Percentiles rank a stretch among this genome's conserved stretches.
Evolutionary conservation across 2,113 vertebrate species (phyloP).

Genomic region (Sitta europaea): DNA sequence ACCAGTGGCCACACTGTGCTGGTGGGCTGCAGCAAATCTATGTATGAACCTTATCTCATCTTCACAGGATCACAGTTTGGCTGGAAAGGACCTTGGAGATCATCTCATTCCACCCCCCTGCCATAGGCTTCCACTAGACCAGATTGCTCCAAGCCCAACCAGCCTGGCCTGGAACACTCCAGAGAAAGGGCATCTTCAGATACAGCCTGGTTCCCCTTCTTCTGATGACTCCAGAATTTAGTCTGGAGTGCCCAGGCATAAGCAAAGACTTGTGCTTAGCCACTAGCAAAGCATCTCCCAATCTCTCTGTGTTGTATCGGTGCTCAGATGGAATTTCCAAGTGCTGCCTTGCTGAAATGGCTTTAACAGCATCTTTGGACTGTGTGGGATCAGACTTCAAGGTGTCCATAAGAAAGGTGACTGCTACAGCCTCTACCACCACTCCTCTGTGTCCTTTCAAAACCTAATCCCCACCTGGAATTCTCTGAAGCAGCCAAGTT

Average conservation of each 20-base stretch:
- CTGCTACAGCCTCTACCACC: neutral
- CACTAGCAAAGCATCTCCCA: neutral
- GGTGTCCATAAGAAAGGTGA: neutral
- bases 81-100: no score
- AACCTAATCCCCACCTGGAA: neutral
- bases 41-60: accelerated
- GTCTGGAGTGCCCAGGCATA: neutral
- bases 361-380: neutral
- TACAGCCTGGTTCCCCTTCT: neutral
- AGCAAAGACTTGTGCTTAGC: neutral
- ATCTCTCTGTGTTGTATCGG: accelerated
- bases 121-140: neutral
- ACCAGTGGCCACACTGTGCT: neutral
- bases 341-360: neutral
- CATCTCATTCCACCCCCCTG: accelerated
- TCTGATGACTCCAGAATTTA: neutral
- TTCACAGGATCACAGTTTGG: neutral
- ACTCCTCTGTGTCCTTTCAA: accelerated
- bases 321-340: neutral
- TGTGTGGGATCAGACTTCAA: neutral
- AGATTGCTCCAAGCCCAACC: neutral
- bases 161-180: neutral
- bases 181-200: neutral
- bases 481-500: neutral
- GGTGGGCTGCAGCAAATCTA: neutral